These are phyloP conservation scores for Lasioglossum morio DNA, from an alignment of 2,888 invertebrate genomes.

Conservation along the genomic window DNA sequence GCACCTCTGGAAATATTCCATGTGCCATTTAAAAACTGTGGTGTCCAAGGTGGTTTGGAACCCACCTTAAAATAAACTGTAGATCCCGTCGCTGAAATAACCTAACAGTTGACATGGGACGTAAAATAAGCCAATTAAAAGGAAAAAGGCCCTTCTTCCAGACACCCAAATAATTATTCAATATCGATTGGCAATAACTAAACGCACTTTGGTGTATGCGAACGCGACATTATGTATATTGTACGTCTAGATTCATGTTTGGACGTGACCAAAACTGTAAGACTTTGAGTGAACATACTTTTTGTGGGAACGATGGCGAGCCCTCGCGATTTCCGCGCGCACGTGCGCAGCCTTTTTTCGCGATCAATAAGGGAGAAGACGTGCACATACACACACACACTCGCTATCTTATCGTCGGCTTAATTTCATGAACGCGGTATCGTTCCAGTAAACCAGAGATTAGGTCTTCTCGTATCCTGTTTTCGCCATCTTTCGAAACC, in stretches of 20 bases:
- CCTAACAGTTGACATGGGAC: no score
- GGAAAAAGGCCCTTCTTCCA: no score
- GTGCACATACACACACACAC: background rate
- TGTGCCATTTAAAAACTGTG: no score
- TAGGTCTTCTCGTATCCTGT: background rate
- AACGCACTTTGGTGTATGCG: no score
- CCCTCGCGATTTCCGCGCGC: slow-evolving; percentile 4
- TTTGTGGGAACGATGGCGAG: background rate
- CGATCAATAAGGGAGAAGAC: slow-evolving; percentile 40
- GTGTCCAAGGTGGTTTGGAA: no score
- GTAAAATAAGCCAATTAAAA: no score
- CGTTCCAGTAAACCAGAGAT: slow-evolving; percentile 4
- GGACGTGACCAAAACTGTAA: no score
- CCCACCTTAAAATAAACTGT: no score
- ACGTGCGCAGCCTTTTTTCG: slow-evolving; percentile 12
- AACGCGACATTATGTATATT: background rate
- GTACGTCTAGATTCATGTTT: background rate
- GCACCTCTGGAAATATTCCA: no score
- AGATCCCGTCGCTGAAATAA: no score
- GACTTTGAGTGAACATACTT: background rate
- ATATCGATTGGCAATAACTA: no score
- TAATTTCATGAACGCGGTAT: slow-evolving; percentile 46
- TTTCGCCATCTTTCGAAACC: background rate
- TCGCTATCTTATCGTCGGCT: slow-evolving; percentile 50
- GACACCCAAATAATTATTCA: no score